Evolutionary conservation across 2,113 vertebrate species (phyloP).

Genomic region (Lipotes vexillifer): DNA sequence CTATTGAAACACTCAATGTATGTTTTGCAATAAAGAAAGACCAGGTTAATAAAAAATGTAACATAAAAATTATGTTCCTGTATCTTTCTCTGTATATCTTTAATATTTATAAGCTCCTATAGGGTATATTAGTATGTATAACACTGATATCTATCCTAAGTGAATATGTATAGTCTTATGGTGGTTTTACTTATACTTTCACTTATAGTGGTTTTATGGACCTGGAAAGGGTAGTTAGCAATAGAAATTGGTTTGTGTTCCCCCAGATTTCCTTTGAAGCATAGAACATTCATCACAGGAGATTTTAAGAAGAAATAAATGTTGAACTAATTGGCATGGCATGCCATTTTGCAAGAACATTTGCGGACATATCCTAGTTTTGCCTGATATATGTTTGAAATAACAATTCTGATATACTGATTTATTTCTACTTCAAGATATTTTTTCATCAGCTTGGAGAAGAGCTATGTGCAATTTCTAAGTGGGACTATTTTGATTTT

Average conservation of each 20-base stretch:
- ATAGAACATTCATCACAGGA: background rate
- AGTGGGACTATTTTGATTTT: slow-evolving; percentile 16
- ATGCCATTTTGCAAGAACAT: background rate
- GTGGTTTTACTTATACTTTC: background rate
- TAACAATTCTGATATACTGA: background rate
- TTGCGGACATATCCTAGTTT: background rate
- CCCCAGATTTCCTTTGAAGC: background rate
- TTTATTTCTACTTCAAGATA: background rate
- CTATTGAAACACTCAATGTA: background rate
- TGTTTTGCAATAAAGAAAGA: background rate
- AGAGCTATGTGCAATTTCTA: background rate
- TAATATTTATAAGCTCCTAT: background rate
- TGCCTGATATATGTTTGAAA: background rate
- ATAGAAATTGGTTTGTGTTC: background rate
- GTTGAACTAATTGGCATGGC: background rate
- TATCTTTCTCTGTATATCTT: background rate
- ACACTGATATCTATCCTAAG: background rate
- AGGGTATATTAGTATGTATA: background rate
- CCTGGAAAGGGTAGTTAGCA: background rate
- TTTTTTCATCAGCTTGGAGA: background rate
- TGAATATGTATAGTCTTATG: background rate
- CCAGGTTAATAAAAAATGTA: background rate
- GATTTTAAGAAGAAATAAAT: background rate
- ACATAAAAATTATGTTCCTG: background rate
- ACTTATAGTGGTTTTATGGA: background rate